Evolutionary conservation across 2,888 invertebrate species (phyloP).

Genomic region (Graphium colonna): DNA sequence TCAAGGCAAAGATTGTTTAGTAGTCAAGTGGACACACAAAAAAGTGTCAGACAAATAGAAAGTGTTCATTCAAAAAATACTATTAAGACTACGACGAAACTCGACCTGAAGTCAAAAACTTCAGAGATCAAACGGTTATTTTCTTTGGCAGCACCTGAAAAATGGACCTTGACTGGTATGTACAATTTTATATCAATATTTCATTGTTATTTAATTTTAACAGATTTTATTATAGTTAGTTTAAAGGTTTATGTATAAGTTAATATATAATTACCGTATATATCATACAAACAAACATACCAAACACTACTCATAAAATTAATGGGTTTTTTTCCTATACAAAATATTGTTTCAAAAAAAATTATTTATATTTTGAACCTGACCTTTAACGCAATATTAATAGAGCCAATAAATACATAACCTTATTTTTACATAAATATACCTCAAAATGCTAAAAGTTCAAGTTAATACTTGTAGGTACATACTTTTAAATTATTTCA

Average conservation of each 20-base stretch:
- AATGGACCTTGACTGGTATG: slow-evolving; percentile 81
- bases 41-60: slow-evolving; percentile 51
- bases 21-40: slow-evolving; percentile 61
- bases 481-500: too few species aligned
- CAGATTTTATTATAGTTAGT: not conserved
- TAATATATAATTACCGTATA: too few species aligned
- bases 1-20: slow-evolving; percentile 54
- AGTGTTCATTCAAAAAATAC: slow-evolving; percentile 44
- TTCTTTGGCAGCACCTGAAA: slow-evolving; percentile 81
- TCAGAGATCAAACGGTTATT: slow-evolving; percentile 78
- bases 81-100: slow-evolving; percentile 54
- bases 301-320: too few species aligned
- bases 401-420: too few species aligned
- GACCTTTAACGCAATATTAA: too few species aligned
- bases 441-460: too few species aligned
- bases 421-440: too few species aligned
- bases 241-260: not conserved
- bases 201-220: not conserved
- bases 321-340: too few species aligned
- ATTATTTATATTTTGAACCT: too few species aligned
- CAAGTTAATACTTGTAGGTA: too few species aligned
- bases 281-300: too few species aligned
- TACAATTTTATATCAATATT: slow-evolving; percentile 3
- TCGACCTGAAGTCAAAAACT: slow-evolving; percentile 71
- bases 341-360: not conserved